Base-by-base conservation (phyloP, 2,888 invertebrate species). In the Ptilodon capucinus region DNA sequence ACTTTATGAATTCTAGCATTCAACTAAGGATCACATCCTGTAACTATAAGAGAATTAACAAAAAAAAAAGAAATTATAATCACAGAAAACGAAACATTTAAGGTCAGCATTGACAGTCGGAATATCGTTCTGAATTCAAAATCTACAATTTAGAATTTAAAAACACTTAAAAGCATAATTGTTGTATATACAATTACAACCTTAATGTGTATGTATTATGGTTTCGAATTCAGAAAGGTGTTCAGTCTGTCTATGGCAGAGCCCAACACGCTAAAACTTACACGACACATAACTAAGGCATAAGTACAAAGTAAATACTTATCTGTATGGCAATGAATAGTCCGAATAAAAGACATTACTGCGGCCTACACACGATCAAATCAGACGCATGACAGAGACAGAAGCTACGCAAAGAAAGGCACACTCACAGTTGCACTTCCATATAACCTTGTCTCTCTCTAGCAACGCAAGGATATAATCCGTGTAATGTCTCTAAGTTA, bases 1-100 rank as follows among this genome's bases (percentile, higher is more conserved):
- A 46, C 48, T 48, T 57, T 60, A 54, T 64, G 60, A 74, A 73
- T 68, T 71, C 86, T 86, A 87, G 82, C 82, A 71, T 73, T 67
- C 59, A 76, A 74, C 81, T 83, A 84, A 71, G 84, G 86, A 88
- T 87, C 78, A 70, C 47, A 88, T 90, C 86, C 86, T 76, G 74
- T 81, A 83, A 77, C 71, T 75, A 80, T 68, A 76, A 71, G 68
- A 72, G 64, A 70, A 72, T 71, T 71, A 79, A 76, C 72, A 79
- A 75, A 77, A 75, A 68, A 71, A 76, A 74, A 71, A 76, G 69
- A 58, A 65, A 74, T 75, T 72, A 77, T 76, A 86, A 90, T 87
- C 88, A 90, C 88, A 88, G 86, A 84, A 84, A 82, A 57, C 64
- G 16, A 40, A 81, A 82, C 75, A 78, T 76, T 77, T n/a, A n/a